These are phyloP conservation scores for Lacanobia wlatinum DNA, from an alignment of 2,888 invertebrate species.

Conservation along the genomic window DNA sequence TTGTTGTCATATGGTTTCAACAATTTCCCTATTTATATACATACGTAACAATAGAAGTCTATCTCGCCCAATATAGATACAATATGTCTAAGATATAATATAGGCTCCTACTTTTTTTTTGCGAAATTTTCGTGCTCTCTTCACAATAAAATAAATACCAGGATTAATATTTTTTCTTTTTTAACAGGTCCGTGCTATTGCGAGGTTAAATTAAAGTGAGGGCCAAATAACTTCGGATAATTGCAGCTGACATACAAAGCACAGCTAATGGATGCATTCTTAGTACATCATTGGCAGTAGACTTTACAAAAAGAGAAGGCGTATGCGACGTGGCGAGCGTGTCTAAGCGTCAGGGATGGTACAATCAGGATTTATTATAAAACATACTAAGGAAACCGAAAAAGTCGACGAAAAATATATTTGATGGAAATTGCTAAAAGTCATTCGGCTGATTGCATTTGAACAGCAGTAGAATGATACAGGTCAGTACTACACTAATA, in stretches of 20 bases:
- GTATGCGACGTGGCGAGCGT: constrained; percentile 77
- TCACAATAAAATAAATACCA: background rate
- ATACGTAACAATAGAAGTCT: background rate
- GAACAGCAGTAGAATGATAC: too few relatives aligned
- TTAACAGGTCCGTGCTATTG: background rate
- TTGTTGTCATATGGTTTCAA: constrained; percentile 20
- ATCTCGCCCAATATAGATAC: too few relatives aligned
- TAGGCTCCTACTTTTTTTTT: background rate
- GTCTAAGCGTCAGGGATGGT: constrained; percentile 58
- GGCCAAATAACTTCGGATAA: constrained; percentile 64
- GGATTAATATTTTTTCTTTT: background rate
- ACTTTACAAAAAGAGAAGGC: constrained; percentile 82
- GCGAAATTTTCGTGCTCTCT: too few relatives aligned
- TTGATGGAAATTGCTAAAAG: background rate
- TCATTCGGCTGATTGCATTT: too few relatives aligned
- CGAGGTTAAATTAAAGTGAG: constrained; percentile 45
- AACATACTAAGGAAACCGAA: background rate
- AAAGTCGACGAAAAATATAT: background rate
- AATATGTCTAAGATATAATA: too few relatives aligned
- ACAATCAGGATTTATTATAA: background rate
- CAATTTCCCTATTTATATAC: constrained; percentile 7
- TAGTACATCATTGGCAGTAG: constrained; percentile 78
- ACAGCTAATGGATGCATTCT: constrained; percentile 77
- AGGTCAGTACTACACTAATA: too few relatives aligned
- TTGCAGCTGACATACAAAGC: constrained; percentile 70